These are phyloP conservation scores for Agrochola macilenta DNA, from an alignment of 2,888 invertebrate species.

Conservation along the genomic window DNA sequence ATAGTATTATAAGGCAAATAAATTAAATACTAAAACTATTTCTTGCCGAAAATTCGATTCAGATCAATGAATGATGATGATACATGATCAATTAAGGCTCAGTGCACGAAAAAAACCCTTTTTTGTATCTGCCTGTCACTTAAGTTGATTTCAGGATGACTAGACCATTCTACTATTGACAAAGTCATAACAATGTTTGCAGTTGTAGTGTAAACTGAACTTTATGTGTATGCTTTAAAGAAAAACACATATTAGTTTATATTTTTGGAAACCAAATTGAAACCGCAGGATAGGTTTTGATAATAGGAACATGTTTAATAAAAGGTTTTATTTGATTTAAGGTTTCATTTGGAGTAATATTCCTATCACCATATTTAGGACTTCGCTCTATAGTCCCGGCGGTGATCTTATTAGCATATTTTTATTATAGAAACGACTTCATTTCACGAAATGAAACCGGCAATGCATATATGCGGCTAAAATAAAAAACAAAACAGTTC, in stretches of 20 bases:
- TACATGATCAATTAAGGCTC: neutral
- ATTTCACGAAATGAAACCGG: conserved; percentile 31
- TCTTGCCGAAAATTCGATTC: neutral
- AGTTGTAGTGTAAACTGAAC: too few relatives aligned
- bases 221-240: too few relatives aligned
- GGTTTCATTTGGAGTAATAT: neutral
- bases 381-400: neutral
- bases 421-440: neutral
- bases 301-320: neutral
- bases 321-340: neutral
- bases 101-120: too few relatives aligned
- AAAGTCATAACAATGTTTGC: too few relatives aligned
- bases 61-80: too few relatives aligned
- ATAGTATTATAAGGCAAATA: too few relatives aligned
- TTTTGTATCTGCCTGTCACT: too few relatives aligned
- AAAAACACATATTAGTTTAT: too few relatives aligned
- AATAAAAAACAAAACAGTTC: neutral
- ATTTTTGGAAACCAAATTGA: too few relatives aligned
- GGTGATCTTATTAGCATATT: conserved; percentile 19
- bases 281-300: neutral
- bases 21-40: too few relatives aligned
- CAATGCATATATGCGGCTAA: neutral
- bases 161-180: too few relatives aligned
- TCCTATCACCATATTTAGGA: neutral
- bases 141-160: too few relatives aligned